Conservation (phyloP, 2,113 vertebrate species). For the Mola mola region DNA sequence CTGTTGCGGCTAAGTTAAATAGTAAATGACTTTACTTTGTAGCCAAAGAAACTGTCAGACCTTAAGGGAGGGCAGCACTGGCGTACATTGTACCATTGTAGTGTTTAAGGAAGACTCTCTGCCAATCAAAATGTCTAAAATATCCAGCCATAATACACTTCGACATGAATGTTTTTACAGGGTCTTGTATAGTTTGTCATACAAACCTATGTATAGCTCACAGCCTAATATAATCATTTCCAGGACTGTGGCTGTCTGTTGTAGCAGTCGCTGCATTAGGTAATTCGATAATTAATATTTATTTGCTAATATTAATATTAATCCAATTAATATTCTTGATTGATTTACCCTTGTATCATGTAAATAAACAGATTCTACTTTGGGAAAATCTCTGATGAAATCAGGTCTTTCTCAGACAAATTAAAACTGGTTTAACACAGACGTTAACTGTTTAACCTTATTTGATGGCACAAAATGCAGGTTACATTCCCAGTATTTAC, state of each 20-base stretch:
- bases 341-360: background rate
- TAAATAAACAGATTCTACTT: conserved; percentile 22
- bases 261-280: too few relatives aligned
- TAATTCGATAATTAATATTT: too few relatives aligned
- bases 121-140: background rate
- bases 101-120: background rate
- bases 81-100: background rate
- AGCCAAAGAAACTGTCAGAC: conserved; percentile 10
- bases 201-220: background rate
- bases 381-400: conserved; percentile 22
- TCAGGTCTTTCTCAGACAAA: conserved; percentile 2
- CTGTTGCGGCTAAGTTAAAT: conserved; percentile 10
- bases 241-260: too few relatives aligned
- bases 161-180: too few relatives aligned
- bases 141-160: background rate
- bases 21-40: conserved; percentile 7
- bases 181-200: background rate
- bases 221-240: too few relatives aligned
- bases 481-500: background rate
- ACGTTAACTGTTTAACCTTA: too few relatives aligned
- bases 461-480: conserved; percentile 1
- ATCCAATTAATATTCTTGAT: too few relatives aligned
- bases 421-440: too few relatives aligned
- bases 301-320: too few relatives aligned
- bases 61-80: background rate